phyloP scores from a whole-genome alignment of 2,113 vertebrate species.

The Aspidoscelis tigris region DNA sequence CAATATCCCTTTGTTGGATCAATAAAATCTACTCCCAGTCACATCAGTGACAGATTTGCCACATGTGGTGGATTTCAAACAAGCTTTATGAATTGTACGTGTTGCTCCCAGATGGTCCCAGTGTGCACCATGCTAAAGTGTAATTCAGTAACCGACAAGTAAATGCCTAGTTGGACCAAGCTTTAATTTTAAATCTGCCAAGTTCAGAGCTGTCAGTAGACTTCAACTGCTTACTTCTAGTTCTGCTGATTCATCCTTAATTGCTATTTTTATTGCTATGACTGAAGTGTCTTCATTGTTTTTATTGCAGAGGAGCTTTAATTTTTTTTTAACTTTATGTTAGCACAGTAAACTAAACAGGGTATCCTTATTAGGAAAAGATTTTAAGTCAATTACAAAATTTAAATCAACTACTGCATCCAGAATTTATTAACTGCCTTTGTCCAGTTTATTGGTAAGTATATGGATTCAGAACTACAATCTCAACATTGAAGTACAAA shows the following conservation, averaged over 20 bases:
- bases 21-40: no score
- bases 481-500: background rate
- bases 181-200: background rate
- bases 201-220: background rate
- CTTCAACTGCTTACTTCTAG: background rate
- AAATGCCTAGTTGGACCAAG: background rate
- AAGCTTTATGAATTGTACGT: no score
- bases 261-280: background rate
- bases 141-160: no score
- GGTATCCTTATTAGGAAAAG: no score
- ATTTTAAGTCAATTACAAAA: no score
- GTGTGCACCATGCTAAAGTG: no score
- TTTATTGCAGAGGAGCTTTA: background rate
- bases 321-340: background rate
- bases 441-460: background rate
- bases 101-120: no score
- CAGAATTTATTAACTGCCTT: background rate
- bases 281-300: background rate
- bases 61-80: no score
- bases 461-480: background rate
- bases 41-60: no score
- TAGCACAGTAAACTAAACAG: no score
- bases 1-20: no score
- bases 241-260: background rate
- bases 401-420: no score